Evolutionary conservation across 2,797 vertebrate genomes (phyloP), one percentile per base, ranked within the genome.

Genomic region (Leucoraja ocellata): DNA sequence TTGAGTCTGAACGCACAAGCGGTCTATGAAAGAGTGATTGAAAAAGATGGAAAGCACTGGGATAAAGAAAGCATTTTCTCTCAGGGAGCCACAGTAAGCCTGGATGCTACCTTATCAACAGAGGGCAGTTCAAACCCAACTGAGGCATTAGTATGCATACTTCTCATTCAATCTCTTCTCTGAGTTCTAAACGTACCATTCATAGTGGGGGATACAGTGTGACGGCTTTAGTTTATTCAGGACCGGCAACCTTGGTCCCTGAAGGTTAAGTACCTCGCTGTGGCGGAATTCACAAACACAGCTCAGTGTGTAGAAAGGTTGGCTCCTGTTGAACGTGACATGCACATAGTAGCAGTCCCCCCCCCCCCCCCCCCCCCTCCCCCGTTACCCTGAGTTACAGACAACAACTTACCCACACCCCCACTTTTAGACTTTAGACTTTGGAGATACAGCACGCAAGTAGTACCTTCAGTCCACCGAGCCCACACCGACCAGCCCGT

Each of bases 31-130:
- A 65, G 84, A 88, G 16, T 65, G 61, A 65, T 68, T 88, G 61
- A 88, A 36, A 88, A 36, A 88, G 61, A 68, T 21, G n/a, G 63
- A 68, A 88, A 68, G 28, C n/a, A 8, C 7, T 21, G 84, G 63
- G 14, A 88, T 68, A 88, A 88, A 88, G 84, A 65, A 88, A 65
- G 84, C 84, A 18, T 68, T 68, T 88, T 88, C 84, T 88, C 84
- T 68, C 84, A 68, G 61, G 63, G n/a, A 36, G 63, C 84, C 84
- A 36, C 84, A 68, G 32, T 63, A 88, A 68, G 84, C 36, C 65
- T 88, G 84, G 63, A 68, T 88, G 63, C 84, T 88, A 21, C 32
- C 63, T n/a, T 88, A 88, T 36, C 84, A 88, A 68, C 84, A 88
- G 63, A 88, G 63, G 46, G 10, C 63, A 68, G 84, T 39, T 23